These are phyloP conservation scores for Neoarius graeffei DNA, from an alignment of 2,113 vertebrate genomes.

Conservation along the genomic window DNA sequence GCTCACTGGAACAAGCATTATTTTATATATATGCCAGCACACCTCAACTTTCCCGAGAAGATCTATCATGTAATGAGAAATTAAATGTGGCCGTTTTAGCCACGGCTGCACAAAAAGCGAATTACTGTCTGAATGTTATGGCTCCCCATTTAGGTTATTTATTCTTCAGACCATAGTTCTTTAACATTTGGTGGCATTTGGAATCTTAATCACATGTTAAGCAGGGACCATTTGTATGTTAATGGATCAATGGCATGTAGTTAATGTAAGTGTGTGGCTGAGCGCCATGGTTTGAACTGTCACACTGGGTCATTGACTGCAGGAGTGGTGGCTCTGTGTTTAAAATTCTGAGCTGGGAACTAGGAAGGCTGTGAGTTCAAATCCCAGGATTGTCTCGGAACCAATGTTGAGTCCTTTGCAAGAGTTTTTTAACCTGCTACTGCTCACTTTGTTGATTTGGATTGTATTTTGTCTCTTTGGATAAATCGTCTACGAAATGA, in stretches of 20 bases:
- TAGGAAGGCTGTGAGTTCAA: constrained; percentile 19
- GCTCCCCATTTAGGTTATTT: constrained; percentile 66
- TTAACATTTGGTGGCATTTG: constrained; percentile 80
- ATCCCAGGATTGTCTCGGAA: background rate
- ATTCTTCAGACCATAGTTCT: constrained; percentile 69
- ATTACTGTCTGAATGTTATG: constrained; percentile 59
- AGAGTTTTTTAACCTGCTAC: background rate
- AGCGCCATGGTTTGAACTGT: constrained; percentile 54
- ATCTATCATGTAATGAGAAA: constrained; percentile 59
- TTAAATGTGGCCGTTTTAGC: constrained; percentile 67
- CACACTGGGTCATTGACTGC: constrained; percentile 54
- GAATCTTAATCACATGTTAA: constrained; percentile 67
- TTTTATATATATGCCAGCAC: constrained; percentile 52
- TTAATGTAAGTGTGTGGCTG: constrained; percentile 65
- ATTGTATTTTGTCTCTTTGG: background rate
- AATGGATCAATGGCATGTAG: constrained; percentile 72
- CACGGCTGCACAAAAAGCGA: constrained; percentile 57
- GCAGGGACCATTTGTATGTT: constrained; percentile 77
- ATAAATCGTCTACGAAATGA: background rate
- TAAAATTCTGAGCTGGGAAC: background rate
- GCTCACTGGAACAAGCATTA: constrained; percentile 19
- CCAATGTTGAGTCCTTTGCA: background rate
- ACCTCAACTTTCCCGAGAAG: constrained; percentile 58
- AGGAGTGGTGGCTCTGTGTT: constrained; percentile 17
- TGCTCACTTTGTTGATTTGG: background rate